Evolutionary conservation across 2,797 vertebrate species (phyloP).

Genomic region (Cossypha polioptera): DNA sequence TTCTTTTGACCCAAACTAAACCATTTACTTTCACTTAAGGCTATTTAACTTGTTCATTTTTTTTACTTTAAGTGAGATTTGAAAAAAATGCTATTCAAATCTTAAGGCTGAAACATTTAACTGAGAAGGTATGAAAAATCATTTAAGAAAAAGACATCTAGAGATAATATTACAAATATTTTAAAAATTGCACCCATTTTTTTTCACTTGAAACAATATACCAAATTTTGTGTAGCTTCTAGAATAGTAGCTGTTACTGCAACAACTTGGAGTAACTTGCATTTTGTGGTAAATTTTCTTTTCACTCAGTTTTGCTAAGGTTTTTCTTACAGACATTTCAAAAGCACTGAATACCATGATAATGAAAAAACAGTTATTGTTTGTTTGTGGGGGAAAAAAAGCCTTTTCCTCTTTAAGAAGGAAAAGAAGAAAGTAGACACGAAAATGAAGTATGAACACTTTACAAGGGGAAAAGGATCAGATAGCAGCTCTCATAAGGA

Average conservation of each 20-base stretch:
- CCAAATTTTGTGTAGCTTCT: background rate
- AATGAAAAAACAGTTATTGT: background rate
- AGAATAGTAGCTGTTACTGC: background rate
- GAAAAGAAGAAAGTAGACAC: background rate
- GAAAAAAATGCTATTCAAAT: background rate
- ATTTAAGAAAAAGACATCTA: background rate
- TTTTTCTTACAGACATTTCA: background rate
- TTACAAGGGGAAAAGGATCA: constrained; percentile 28
- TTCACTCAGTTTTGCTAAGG: background rate
- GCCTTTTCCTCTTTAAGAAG: background rate
- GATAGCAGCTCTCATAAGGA: constrained; percentile 31
- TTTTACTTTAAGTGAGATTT: background rate
- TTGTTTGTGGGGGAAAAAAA: background rate
- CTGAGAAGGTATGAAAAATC: background rate
- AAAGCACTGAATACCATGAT: background rate
- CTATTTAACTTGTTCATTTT: background rate
- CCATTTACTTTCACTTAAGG: background rate
- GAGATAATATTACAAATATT: background rate
- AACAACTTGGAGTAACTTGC: background rate
- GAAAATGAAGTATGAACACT: background rate
- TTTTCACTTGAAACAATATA: background rate
- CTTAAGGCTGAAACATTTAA: background rate
- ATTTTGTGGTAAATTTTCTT: background rate
- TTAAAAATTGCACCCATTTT: rapidly evolving
- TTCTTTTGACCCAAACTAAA: background rate